These are phyloP conservation scores for Lithophane semibrunnea DNA, from an alignment of 2,888 invertebrate species.

Conservation along the genomic window DNA sequence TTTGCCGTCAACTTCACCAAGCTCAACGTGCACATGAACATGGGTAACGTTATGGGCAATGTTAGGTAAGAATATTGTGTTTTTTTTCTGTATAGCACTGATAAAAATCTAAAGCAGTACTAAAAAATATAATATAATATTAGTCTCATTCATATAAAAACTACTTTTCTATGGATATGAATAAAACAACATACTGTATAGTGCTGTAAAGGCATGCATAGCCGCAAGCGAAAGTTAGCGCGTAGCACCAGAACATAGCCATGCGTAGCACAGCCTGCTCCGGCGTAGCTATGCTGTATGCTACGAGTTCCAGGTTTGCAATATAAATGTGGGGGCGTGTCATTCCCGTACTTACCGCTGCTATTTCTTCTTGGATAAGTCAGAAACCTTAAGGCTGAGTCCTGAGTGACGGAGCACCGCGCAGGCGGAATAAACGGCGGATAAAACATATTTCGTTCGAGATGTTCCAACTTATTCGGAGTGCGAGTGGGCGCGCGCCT, in stretches of 20 bases:
- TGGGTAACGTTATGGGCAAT: conserved; percentile 99
- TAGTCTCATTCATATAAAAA: not conserved
- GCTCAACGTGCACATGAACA: conserved; percentile 99
- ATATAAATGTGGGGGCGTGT: not conserved
- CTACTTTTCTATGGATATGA: not conserved
- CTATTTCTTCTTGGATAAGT: too few species aligned
- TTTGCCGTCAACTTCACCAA: conserved; percentile 99
- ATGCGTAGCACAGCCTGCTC: not conserved
- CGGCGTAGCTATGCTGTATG: not conserved
- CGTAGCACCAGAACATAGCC: not conserved
- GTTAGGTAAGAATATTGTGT: conserved; percentile 91
- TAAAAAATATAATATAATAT: not conserved
- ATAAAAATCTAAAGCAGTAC: not conserved
- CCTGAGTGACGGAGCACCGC: too few species aligned
- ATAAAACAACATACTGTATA: not conserved
- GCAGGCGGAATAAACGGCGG: too few species aligned
- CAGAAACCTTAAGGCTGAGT: too few species aligned
- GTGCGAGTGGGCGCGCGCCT: too few species aligned
- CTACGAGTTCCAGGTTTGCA: not conserved
- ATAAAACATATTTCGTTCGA: too few species aligned
- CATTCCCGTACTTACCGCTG: not conserved
- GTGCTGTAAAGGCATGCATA: not conserved
- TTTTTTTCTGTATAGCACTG: not conserved
- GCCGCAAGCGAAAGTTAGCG: not conserved
- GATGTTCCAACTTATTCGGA: too few species aligned